Percentiles rank a stretch among this genome's conserved stretches.
phyloP scores from a whole-genome alignment of 2,888 invertebrate species.

The Oligia fasciuncula region DNA sequence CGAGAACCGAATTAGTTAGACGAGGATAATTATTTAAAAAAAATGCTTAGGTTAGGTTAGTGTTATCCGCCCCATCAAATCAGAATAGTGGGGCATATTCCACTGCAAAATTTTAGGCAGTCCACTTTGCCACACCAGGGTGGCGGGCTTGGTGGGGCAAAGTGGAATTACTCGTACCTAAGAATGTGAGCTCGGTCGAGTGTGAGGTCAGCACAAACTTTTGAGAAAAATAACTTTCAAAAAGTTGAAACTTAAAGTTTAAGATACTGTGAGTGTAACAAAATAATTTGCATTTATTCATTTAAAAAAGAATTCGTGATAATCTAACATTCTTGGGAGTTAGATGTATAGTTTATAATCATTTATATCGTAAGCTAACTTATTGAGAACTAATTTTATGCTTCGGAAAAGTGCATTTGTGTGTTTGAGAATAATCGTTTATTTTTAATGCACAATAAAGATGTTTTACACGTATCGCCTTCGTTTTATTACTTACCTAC shows the following conservation, averaged over 20 bases:
- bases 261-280: conserved; percentile 64
- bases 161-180: too few relatives aligned
- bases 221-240: conserved; percentile 71
- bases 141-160: too few relatives aligned
- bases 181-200: conserved; percentile 66
- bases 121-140: too few relatives aligned
- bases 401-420: conserved; percentile 69
- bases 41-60: too few relatives aligned
- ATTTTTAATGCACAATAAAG: conserved; percentile 82
- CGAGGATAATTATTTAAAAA: too few relatives aligned
- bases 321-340: conserved; percentile 69
- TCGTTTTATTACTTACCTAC: conserved; percentile 38
- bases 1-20: too few relatives aligned
- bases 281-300: conserved; percentile 84
- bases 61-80: too few relatives aligned
- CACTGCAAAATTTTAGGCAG: too few relatives aligned
- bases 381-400: conserved; percentile 73
- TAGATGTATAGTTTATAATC: conserved; percentile 65
- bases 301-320: conserved; percentile 77
- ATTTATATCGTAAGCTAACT: conserved; percentile 73
- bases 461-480: conserved; percentile 73
- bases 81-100: too few relatives aligned
- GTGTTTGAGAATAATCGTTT: conserved; percentile 73
- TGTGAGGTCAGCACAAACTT: conserved; percentile 79
- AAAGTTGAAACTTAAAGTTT: conserved; percentile 73